phyloP scores from a whole-genome alignment of 2,113 vertebrate species.

The Mesembrinibis cayennensis region DNA sequence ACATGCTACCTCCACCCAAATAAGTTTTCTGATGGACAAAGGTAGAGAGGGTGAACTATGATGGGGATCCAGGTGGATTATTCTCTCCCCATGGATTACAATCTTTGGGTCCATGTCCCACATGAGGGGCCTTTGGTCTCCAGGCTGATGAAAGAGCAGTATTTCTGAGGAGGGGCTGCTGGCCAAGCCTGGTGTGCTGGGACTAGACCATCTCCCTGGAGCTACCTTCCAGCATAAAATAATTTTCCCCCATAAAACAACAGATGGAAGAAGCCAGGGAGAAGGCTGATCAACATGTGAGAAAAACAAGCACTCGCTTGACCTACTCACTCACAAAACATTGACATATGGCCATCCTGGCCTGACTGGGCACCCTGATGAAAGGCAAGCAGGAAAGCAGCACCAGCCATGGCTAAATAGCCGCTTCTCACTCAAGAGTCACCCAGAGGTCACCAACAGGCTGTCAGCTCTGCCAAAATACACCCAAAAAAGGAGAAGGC shows the following conservation, averaged over 20 bases:
- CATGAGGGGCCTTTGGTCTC: not conserved
- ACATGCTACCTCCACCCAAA: not conserved
- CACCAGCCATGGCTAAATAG: not conserved
- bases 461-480: not conserved
- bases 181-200: not conserved
- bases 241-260: not conserved
- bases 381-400: not conserved
- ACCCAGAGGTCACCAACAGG: not conserved
- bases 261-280: not conserved
- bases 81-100: not conserved
- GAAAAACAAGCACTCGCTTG: not conserved
- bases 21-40: not conserved
- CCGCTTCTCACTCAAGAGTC: not conserved
- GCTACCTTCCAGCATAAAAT: not conserved
- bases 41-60: not conserved
- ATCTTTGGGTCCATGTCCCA: not conserved
- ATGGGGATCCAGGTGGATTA: not conserved
- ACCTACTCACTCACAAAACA: rapidly evolving
- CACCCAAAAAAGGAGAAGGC: not conserved
- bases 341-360: not conserved
- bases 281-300: not conserved
- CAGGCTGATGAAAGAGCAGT: not conserved
- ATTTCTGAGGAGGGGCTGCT: not conserved
- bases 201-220: not conserved
- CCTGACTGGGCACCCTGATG: not conserved